phyloP scores from a whole-genome alignment of 2,888 invertebrate genomes.

The Xestia c-nigrum region DNA sequence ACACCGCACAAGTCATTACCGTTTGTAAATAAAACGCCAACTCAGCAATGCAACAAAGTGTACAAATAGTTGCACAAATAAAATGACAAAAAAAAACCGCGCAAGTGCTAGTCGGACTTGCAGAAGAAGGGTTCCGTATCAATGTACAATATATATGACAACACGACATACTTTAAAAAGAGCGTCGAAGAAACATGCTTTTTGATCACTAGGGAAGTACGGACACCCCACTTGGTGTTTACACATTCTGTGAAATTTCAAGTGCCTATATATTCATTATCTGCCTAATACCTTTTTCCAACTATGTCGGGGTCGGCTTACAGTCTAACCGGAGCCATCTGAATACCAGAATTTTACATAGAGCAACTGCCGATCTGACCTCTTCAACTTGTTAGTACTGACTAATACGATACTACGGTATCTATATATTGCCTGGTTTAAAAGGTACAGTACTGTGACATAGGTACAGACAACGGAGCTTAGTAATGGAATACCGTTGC shows the following conservation, averaged over 20 bases:
- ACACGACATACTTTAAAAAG: neutral
- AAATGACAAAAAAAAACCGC: constrained; percentile 31
- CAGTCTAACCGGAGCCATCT: too few relatives aligned
- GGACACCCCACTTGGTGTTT: neutral
- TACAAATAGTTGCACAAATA: constrained; percentile 24
- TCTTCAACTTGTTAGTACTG: neutral
- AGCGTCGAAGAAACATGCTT: neutral
- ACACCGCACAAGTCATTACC: constrained; percentile 29
- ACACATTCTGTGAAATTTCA: neutral
- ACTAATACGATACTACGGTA: neutral
- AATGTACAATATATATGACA: neutral
- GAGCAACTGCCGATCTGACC: neutral
- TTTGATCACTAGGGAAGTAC: too few relatives aligned
- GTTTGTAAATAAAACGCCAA: constrained; percentile 40
- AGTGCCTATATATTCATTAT: neutral
- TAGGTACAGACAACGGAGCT: neutral
- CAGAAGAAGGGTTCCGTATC: neutral
- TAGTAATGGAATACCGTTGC: neutral
- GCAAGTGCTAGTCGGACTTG: neutral
- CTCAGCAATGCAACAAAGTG: constrained; percentile 32
- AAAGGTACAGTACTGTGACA: neutral
- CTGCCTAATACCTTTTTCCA: neutral
- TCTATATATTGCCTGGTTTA: neutral
- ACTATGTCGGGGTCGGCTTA: neutral
- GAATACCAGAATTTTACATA: too few relatives aligned